These are phyloP conservation scores for Neodiprion fabricii DNA, from an alignment of 1,140 invertebrate species.

Conservation along the genomic window DNA sequence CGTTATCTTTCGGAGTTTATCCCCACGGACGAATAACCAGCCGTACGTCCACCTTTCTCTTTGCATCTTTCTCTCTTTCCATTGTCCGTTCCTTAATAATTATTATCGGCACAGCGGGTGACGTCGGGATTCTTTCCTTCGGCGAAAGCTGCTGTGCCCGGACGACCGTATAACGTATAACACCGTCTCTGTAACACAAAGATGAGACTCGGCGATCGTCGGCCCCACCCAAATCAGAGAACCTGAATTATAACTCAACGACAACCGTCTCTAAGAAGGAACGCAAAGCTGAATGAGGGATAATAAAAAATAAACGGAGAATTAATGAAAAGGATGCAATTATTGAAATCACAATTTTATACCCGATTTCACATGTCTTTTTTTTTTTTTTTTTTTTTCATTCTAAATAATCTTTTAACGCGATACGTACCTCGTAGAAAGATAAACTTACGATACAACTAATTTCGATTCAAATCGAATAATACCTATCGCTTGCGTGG, in stretches of 20 bases:
- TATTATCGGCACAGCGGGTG: slow-evolving; percentile 6
- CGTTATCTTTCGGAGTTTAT: slow-evolving; percentile 4
- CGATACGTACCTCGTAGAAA: no score
- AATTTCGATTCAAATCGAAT: no score
- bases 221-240: neutral
- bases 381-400: no score
- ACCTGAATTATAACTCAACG: slow-evolving; percentile 3
- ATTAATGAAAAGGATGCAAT: neutral
- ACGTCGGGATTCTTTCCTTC: neutral
- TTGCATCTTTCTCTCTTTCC: neutral
- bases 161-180: neutral
- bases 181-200: no score
- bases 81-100: neutral
- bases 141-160: neutral
- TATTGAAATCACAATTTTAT: no score
- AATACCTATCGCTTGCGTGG: no score
- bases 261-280: neutral
- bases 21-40: neutral
- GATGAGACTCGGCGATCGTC: neutral
- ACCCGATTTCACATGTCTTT: no score
- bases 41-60: neutral
- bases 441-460: no score
- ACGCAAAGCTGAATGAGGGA: no score
- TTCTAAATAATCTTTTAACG: no score
- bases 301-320: neutral